Evolutionary conservation across 2,888 invertebrate species (phyloP), one percentile per base, ranked within the genome.

Genomic region (Chrysomela aeneicollis): DNA sequence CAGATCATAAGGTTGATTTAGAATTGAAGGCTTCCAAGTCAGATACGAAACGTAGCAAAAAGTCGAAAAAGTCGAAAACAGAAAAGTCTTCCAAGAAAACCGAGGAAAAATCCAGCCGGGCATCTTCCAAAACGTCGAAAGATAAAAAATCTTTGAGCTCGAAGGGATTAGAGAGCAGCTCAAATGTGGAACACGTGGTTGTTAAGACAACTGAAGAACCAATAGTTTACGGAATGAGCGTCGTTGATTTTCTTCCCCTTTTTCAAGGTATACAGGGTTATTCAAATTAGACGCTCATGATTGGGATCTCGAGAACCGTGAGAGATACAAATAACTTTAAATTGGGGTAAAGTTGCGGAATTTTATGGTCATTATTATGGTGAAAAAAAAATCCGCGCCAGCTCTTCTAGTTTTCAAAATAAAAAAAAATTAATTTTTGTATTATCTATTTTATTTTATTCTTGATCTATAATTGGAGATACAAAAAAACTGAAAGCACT

Each of bases 161-260:
- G 15, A 55, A 26, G 21, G 47, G n/a, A 12, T 22, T 46, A 1
- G 12, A 17, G 19, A 66, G 51, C 37, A 30, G 18, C 9, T 50
- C 19, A 15, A 21, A 32, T 10, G 5, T 9, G 10, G 50, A 30
- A 35, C 46, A 37, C n/a, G n/a, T n/a, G 12, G 51, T 15, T 2
- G 53, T 19, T 30, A 26, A 49, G 18, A 30, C 19, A 30, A 15
- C 8, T 10, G 57, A 35, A 22, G 52, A 57, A 3, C 32, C 53
- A n/a, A 22, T 70, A 51, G 12, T 60, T 30, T 74, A 73, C 58
- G 77, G 77, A 58, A 71, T 75, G 57, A 73, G 74, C 58, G 68
- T 67, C n/a, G 55, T 77, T 15, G 77, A 77, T 61, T 62, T 76
- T 12, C 52, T 77, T 9, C 76, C 76, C n/a, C 54, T 76, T 26